Evolutionary conservation across 1,140 invertebrate species (phyloP).

Genomic region (Hirudo medicinalis): DNA sequence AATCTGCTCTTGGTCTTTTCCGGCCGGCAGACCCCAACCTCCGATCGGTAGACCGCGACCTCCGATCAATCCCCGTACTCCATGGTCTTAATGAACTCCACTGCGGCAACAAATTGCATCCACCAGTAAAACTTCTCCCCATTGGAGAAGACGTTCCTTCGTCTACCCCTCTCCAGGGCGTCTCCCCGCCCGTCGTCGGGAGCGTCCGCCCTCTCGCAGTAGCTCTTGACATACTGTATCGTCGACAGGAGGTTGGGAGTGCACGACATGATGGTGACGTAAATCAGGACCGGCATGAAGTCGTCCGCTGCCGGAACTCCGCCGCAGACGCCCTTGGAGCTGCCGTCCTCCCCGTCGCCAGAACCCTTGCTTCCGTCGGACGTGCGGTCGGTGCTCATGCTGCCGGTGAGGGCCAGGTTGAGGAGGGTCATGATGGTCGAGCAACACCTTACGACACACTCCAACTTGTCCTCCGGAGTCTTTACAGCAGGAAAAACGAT

Average conservation of each 20-base stretch:
- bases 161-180: neutral
- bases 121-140: slow-evolving; percentile 96
- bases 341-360: neutral
- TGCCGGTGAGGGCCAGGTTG: slow-evolving; percentile 50
- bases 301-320: slow-evolving; percentile 88
- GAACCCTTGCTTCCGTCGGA: neutral
- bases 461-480: slow-evolving; percentile 84
- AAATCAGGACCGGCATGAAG: slow-evolving; percentile 88
- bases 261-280: slow-evolving; percentile 90
- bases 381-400: neutral
- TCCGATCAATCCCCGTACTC: slow-evolving; percentile 48
- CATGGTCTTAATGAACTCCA: slow-evolving; percentile 97
- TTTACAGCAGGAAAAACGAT: slow-evolving; percentile 18
- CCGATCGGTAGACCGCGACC: neutral
- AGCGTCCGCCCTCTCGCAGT: slow-evolving; percentile 56
- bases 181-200: neutral
- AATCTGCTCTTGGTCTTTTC: too few relatives aligned
- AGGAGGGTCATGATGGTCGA: slow-evolving; percentile 78
- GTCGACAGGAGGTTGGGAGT: slow-evolving; percentile 86
- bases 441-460: slow-evolving; percentile 70
- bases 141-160: slow-evolving; percentile 42
- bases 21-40: too few relatives aligned
- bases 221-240: slow-evolving; percentile 86
- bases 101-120: slow-evolving; percentile 90
- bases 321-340: slow-evolving; percentile 44